A percentile compares a stretch with the other conserved stretches of the same genome.
These are phyloP conservation scores for Poicephalus gulielmi DNA, from an alignment of 2,113 vertebrate genomes.

Conservation along the genomic window DNA sequence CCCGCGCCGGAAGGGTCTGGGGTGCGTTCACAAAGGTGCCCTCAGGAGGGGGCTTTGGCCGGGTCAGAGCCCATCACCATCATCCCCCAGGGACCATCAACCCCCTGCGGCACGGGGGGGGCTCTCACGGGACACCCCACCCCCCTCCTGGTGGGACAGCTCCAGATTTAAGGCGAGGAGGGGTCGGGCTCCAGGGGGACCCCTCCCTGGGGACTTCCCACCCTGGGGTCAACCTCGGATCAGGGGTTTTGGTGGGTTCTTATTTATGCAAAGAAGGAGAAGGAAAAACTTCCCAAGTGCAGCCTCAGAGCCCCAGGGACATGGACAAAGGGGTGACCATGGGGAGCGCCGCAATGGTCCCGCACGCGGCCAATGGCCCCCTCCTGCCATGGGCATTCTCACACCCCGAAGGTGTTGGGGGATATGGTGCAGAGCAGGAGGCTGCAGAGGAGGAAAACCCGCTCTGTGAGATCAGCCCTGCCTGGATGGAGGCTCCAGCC, in stretches of 20 bases:
- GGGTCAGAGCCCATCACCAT: not conserved
- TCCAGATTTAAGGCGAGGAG: conserved; percentile 54
- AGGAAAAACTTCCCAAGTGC: not conserved
- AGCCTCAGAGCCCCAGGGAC: not conserved
- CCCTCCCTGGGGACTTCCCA: not conserved
- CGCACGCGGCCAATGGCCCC: accelerated
- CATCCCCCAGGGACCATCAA: not conserved
- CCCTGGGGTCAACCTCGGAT: not conserved
- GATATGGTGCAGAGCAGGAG: not conserved
- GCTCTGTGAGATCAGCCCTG: not conserved
- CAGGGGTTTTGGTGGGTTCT: accelerated
- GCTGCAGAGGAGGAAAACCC: not conserved
- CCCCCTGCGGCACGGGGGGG: not conserved
- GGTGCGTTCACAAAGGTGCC: not conserved
- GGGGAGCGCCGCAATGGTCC: not conserved
- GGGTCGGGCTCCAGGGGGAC: not conserved
- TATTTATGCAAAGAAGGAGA: not conserved
- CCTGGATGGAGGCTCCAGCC: not conserved
- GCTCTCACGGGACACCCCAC: not conserved
- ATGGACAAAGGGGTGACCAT: accelerated
- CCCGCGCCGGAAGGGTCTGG: not conserved
- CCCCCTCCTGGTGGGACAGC: not conserved
- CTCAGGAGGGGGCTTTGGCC: not conserved
- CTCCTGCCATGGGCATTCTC: accelerated
- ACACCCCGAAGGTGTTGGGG: not conserved